A percentile compares a stretch with the other conserved stretches of the same genome.
These are phyloP conservation scores for Eucidaris tribuloides DNA, from an alignment of 35 echinoderm and acorn worm genomes.

Conservation along the genomic window DNA sequence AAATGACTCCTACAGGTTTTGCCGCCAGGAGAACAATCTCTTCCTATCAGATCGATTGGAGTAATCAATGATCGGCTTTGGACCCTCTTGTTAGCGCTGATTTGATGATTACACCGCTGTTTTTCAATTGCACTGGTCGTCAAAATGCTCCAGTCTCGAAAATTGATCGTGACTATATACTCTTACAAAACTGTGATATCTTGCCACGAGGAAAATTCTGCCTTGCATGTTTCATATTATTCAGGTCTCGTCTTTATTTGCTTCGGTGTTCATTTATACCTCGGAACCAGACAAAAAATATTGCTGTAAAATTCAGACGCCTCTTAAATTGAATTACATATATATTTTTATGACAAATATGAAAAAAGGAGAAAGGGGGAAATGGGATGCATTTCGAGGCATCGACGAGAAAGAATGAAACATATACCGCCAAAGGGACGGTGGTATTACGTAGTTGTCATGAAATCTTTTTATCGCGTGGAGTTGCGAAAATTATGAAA, in stretches of 20 bases:
- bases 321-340: background rate
- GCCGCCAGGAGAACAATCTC: background rate
- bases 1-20: slow-evolving; percentile 20
- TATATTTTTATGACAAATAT: slow-evolving; percentile 5
- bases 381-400: no score
- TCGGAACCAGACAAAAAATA: slow-evolving; percentile 15
- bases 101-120: slow-evolving; percentile 18
- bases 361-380: no score
- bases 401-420: no score
- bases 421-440: no score
- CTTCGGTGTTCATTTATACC: no score
- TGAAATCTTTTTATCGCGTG: no score
- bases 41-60: background rate
- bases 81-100: background rate
- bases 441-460: no score
- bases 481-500: no score
- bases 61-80: background rate
- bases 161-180: slow-evolving; percentile 24
- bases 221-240: no score
- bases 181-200: no score
- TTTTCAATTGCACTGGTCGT: slow-evolving; percentile 15
- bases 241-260: no score
- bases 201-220: no score
- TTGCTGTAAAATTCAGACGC: slow-evolving; percentile 8
- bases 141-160: background rate